These are phyloP conservation scores for Nomada goodeniana DNA, from an alignment of 2,888 invertebrate species.

Conservation along the genomic window DNA sequence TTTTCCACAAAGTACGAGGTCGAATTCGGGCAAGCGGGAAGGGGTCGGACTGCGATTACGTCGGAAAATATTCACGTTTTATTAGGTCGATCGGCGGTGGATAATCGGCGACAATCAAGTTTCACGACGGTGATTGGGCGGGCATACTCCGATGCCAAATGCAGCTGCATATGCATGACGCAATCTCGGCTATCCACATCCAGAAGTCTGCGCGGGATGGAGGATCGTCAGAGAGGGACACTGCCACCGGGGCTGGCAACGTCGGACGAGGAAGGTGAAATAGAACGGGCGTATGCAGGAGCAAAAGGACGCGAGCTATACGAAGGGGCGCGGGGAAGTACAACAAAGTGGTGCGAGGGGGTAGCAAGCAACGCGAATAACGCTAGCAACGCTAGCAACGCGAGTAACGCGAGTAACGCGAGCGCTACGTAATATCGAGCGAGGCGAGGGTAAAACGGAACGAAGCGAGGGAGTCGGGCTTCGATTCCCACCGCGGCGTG, in stretches of 20 bases:
- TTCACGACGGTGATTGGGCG: slow-evolving; percentile 81
- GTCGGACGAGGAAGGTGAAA: slow-evolving; percentile 38
- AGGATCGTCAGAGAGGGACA: slow-evolving; percentile 29
- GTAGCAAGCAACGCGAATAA: slow-evolving; percentile 16
- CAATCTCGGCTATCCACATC: slow-evolving; percentile 81
- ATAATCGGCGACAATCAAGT: slow-evolving; percentile 84
- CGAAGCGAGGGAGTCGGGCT: slow-evolving; percentile 47
- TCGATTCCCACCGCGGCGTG: slow-evolving; percentile 77
- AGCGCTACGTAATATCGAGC: neutral
- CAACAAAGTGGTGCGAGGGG: slow-evolving; percentile 39
- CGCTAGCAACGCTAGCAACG: slow-evolving; percentile 5
- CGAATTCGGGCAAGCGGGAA: slow-evolving; percentile 34
- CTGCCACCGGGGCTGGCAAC: slow-evolving; percentile 15
- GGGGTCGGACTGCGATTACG: slow-evolving; percentile 40
- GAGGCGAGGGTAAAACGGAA: slow-evolving; percentile 13
- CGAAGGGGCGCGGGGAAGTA: slow-evolving; percentile 9
- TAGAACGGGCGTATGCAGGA: neutral
- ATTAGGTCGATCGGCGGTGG: slow-evolving; percentile 78
- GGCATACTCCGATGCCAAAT: slow-evolving; percentile 79
- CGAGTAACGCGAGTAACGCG: neutral
- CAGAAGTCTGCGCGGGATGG: slow-evolving; percentile 59
- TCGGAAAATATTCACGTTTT: slow-evolving; percentile 76
- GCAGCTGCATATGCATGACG: slow-evolving; percentile 83
- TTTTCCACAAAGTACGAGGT: slow-evolving; percentile 43
- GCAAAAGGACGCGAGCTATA: neutral